Conservation (phyloP, 2,113 vertebrate species). For the Microcebus griseorufus region DNA sequence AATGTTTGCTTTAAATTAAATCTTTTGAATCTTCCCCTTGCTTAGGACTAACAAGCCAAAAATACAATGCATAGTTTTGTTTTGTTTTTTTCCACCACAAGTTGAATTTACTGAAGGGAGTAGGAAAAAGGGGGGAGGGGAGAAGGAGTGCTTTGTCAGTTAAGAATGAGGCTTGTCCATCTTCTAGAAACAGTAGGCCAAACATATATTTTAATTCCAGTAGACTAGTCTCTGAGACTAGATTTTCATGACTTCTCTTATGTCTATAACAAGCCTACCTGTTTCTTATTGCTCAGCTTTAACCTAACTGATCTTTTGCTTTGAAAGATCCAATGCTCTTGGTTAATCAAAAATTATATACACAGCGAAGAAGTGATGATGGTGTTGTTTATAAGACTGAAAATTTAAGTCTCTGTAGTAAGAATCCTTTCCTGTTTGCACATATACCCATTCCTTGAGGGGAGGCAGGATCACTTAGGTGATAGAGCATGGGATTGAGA, state of each 20-base stretch:
- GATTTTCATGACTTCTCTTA: not conserved
- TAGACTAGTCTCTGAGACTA: not conserved
- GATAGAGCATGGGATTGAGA: not conserved
- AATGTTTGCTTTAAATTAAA: slow-evolving; percentile 6
- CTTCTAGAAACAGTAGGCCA: not conserved
- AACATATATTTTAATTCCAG: not conserved
- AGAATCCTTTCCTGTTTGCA: not conserved
- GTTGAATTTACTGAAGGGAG: not conserved
- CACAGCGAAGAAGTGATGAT: not conserved
- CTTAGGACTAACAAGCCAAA: not conserved
- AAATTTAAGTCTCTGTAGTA: not conserved
- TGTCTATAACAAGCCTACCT: not conserved
- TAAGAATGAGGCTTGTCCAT: not conserved
- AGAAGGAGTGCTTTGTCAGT: not conserved
- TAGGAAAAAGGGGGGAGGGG: not conserved
- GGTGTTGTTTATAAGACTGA: not conserved
- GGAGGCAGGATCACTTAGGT: not conserved
- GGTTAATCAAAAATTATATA: not conserved
- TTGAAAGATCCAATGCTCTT: not conserved
- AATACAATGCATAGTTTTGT: not conserved
- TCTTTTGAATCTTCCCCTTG: not conserved
- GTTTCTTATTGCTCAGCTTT: not conserved
- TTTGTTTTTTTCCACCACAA: not conserved
- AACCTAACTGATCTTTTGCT: not conserved
- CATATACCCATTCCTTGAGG: not conserved